Evolutionary conservation across 1,140 invertebrate genomes (phyloP), one percentile per base, ranked within the genome.

Genomic region (Drosophila ironensis): DNA sequence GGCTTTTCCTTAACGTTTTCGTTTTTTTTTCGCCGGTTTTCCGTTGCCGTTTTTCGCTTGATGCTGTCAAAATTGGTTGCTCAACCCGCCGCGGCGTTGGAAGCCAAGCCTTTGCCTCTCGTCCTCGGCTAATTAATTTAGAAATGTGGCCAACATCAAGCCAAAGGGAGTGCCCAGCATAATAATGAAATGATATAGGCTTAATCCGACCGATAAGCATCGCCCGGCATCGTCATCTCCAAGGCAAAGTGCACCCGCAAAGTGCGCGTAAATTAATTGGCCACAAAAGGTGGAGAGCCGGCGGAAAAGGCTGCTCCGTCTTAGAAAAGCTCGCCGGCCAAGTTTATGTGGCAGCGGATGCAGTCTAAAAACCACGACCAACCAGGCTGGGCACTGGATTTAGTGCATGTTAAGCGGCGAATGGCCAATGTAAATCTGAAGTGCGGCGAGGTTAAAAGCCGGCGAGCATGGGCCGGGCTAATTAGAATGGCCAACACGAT

Each of bases 241-340:
- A 35, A 70, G 53, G 44, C 66, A 59, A 30, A 60, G 52, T 60
- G 63, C 42, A 66, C 51, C 59, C 25, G 48, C 53, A 68, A 80
- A 80, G 76, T 71, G 76, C 77, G 72, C 77, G 78, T 81, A 77
- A 81, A 84, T 81, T 84, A 81, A 81, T 72, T 77, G 78, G 69
- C 53, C 61, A 56, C 37, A 54, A 41, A 48, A 24, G 9, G 22
- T 1, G 16, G 7, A 16, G 48, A 30, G 20, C 27, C 9, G 27
- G 11, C 25, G 25, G 27, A 51, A n/a, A n/a, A n/a, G n/a, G n/a
- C n/a, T n/a, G 19, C 22, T 37, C 25, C 14, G 8, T 14, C 24
- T 46, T 25, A 27, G 35, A 45, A n/a, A n/a, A 53, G 60, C 27
- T 50, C 25, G 17, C 17, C 45, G 63, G 28, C 52, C 52, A 57